Conservation (phyloP, 2,797 vertebrate species). For the Tympanoctomys barrerae region DNA sequence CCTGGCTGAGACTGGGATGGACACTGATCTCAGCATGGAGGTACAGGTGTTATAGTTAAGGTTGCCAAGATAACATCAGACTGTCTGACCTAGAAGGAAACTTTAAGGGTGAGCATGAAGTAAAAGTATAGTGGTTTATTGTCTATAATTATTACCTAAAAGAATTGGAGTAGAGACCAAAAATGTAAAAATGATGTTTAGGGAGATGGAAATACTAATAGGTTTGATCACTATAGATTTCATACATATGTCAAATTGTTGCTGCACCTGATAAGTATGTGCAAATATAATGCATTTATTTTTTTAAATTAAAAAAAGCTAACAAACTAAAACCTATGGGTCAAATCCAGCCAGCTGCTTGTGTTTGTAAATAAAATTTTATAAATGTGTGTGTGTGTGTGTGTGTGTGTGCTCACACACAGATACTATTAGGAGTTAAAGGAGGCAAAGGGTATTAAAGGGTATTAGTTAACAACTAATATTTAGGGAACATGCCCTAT, state of each 20-base stretch:
- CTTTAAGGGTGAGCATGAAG: slow-evolving; percentile 40
- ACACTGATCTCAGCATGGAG: background rate
- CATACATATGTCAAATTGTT: background rate
- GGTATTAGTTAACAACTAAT: background rate
- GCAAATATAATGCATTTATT: background rate
- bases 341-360: background rate
- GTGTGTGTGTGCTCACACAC: background rate
- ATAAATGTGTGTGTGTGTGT: background rate
- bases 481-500: background rate
- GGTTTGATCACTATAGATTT: background rate
- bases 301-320: background rate
- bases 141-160: background rate
- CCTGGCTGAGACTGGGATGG: background rate
- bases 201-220: background rate
- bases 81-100: background rate
- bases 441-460: background rate
- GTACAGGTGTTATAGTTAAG: background rate
- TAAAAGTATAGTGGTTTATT: slow-evolving; percentile 40
- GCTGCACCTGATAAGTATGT: background rate
- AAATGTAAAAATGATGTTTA: background rate
- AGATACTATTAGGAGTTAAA: background rate
- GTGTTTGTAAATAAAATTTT: background rate
- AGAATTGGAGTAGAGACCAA: background rate
- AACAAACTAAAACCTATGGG: background rate
- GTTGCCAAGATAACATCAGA: background rate